phyloP scores from a whole-genome alignment of 2,888 invertebrate species.

The Ophion ventricosus region DNA sequence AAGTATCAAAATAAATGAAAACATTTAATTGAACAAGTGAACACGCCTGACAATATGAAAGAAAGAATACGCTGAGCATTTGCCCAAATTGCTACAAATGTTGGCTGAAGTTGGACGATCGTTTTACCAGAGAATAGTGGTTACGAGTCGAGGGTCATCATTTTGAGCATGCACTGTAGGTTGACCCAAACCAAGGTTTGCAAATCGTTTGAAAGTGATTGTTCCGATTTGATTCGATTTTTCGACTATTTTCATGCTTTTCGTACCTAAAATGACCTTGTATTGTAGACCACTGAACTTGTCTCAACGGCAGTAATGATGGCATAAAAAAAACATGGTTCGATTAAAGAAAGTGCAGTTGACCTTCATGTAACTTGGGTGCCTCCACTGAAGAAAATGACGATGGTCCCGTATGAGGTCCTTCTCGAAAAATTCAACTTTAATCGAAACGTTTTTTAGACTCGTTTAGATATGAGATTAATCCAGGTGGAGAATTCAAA shows the following conservation, averaged over 20 bases:
- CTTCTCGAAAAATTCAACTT: constrained; percentile 24
- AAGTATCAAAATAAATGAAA: background rate
- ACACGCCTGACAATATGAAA: background rate
- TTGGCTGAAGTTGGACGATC: constrained; percentile 40
- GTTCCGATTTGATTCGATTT: no score
- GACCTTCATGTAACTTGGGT: constrained; percentile 22
- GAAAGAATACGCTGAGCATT: constrained; percentile 13
- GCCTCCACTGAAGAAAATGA: constrained; percentile 40
- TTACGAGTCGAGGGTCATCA: constrained; percentile 42
- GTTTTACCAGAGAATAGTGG: constrained; percentile 25
- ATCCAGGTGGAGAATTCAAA: no score
- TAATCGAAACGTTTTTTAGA: background rate
- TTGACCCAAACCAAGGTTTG: constrained; percentile 27
- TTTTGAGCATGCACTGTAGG: constrained; percentile 41
- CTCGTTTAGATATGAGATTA: constrained; percentile 21
- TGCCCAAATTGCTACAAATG: constrained; percentile 34
- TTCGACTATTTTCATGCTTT: no score
- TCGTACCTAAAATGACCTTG: no score
- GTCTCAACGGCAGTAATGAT: constrained; percentile 35
- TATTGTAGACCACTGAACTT: constrained; percentile 32
- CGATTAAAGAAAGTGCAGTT: constrained; percentile 32
- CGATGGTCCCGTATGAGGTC: constrained; percentile 18
- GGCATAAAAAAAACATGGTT: constrained; percentile 30
- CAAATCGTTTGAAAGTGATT: no score
- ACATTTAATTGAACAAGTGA: no score